phyloP scores from a whole-genome alignment of 2,113 vertebrate genomes.

The Myrmecophaga tridactyla region DNA sequence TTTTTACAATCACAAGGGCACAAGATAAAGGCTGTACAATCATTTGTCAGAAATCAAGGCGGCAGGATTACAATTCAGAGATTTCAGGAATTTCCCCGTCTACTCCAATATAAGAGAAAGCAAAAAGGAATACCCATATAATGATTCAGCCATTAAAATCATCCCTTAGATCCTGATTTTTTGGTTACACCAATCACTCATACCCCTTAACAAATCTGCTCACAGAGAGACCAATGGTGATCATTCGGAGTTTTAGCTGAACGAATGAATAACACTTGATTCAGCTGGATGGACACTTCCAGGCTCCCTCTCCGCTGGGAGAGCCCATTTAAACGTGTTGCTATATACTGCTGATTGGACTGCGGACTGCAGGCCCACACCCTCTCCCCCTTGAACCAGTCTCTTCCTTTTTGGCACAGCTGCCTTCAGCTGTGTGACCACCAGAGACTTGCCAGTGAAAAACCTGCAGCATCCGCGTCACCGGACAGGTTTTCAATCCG shows the following conservation, averaged over 20 bases:
- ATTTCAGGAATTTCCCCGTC: too few relatives aligned
- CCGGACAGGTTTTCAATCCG: rapidly evolving
- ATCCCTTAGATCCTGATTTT: too few relatives aligned
- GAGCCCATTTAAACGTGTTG: neutral
- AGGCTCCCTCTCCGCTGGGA: neutral
- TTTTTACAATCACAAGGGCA: too few relatives aligned
- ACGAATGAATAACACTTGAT: neutral
- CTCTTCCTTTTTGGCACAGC: neutral
- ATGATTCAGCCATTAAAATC: too few relatives aligned
- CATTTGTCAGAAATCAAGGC: too few relatives aligned
- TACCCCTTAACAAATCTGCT: neutral
- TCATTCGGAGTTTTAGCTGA: neutral
- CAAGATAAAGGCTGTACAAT: too few relatives aligned
- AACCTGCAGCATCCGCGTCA: neutral
- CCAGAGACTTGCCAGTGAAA: rapidly evolving
- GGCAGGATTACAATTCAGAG: too few relatives aligned
- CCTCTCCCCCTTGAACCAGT: neutral
- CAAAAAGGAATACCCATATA: too few relatives aligned
- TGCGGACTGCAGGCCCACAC: neutral
- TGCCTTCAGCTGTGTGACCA: neutral
- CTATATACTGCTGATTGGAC: neutral
- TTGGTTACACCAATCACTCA: too few relatives aligned
- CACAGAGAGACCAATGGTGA: neutral
- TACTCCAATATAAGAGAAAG: too few relatives aligned
- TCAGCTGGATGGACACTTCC: neutral